Evolutionary conservation across 2,113 vertebrate species (phyloP), one percentile per base, ranked within the genome.

Genomic region (Oncorhynchus keta): DNA sequence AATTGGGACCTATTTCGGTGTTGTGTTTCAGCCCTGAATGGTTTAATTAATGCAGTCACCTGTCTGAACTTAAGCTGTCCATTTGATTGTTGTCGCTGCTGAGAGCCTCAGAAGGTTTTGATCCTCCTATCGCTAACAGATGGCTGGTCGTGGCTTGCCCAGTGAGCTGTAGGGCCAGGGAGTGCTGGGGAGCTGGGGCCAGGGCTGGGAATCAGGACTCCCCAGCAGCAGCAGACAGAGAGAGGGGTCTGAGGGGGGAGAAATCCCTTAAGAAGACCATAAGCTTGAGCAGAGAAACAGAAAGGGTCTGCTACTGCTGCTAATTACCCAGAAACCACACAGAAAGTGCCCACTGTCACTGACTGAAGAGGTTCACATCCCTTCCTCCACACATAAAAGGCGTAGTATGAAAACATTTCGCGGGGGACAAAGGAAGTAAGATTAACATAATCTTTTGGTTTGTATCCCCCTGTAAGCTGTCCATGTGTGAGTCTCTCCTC

Each of bases 311-410:
- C 95, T 94, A 95, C 95, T 96, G 96, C 95, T 96, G 97, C 98
- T 99, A 99, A 99, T 99, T 99, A 99, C 96, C 95, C 96, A 98
- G 96, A 98, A 98, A 96, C 97, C 97, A 98, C 98, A 99, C 97
- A 99, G 98, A 99, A 98, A 99, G 97, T 97, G 95, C 95, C 96
- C 92, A 83, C 96, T 97, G 97, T 96, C 97, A 95, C 93, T 90
- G 93, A 96, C 95, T 98, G 95, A 97, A 99, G 97, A 98, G 97
- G 96, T 96, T 97, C 95, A 95, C 96, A 96, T 97, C 97, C 95
- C 95, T 96, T 95, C 95, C 94, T 97, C 96, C 95, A 95, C 94
- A 97, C 96, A 99, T 98, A 97, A 99, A 99, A 99, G 98, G 95
- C 96, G 93, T 96, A 95, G 97, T 97, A 98, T 97, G 95, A 98